These are phyloP conservation scores for Tadarida brasiliensis DNA, from an alignment of 2,797 vertebrate genomes.

Conservation along the genomic window DNA sequence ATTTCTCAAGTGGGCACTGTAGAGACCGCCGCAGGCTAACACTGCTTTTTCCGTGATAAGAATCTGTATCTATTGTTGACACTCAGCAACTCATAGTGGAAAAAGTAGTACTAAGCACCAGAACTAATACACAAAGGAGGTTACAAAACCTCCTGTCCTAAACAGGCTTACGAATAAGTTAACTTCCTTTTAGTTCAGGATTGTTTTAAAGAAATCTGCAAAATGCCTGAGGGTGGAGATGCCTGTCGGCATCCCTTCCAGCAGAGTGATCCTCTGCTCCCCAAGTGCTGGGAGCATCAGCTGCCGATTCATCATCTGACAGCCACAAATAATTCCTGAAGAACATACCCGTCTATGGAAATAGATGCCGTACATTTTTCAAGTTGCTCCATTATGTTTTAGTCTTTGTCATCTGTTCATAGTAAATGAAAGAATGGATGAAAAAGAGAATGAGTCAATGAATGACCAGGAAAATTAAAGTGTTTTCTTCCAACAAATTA, in stretches of 20 bases:
- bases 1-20: neutral
- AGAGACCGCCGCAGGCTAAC: neutral
- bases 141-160: neutral
- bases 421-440: neutral
- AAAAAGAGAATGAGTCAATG: neutral
- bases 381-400: neutral
- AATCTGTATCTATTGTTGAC: neutral
- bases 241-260: constrained; percentile 32
- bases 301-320: constrained; percentile 19
- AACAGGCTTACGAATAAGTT: constrained; percentile 38
- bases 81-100: neutral
- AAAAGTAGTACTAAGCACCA: neutral
- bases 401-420: neutral
- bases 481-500: neutral
- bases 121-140: neutral
- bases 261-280: neutral
- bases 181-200: constrained; percentile 5
- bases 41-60: neutral
- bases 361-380: constrained; percentile 1
- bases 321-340: constrained; percentile 20
- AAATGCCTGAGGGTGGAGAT: neutral
- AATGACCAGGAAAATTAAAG: neutral
- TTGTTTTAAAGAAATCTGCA: constrained; percentile 39
- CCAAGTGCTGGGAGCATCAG: neutral
- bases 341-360: neutral